A percentile compares a stretch with the other conserved stretches of the same genome.
Conservation (phyloP, 2,888 invertebrate genomes). For the Drosophila colorata region DNA sequence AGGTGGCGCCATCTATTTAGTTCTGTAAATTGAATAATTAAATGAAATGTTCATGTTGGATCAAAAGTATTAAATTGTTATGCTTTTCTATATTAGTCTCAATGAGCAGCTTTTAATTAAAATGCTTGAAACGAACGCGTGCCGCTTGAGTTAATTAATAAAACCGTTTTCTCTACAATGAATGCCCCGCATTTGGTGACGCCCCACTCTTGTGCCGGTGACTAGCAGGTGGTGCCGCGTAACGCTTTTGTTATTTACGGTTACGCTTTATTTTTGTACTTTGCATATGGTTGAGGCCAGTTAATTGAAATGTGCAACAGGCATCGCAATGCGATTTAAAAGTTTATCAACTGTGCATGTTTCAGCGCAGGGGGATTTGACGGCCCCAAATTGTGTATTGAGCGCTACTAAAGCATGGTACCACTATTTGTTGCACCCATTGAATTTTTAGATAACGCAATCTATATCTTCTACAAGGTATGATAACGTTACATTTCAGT, state of each 20-base stretch:
- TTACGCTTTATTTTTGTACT: constrained; percentile 20
- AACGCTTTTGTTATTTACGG: constrained; percentile 13
- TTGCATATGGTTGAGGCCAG: constrained; percentile 23
- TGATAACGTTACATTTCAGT: constrained; percentile 43
- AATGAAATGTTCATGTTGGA: neutral
- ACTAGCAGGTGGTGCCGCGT: constrained; percentile 15
- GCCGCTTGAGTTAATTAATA: constrained; percentile 67
- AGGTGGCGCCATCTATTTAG: constrained; percentile 7
- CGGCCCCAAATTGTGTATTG: neutral
- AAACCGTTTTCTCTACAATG: constrained; percentile 33
- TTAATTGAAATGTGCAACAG: constrained; percentile 35
- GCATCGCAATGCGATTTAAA: constrained; percentile 4
- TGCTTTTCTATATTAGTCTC: neutral
- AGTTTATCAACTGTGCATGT: neutral
- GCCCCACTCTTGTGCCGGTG: neutral
- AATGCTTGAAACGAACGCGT: constrained; percentile 47
- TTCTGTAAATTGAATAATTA: neutral
- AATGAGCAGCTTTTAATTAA: constrained; percentile 59
- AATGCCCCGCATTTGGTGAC: constrained; percentile 9
- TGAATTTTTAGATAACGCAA: constrained; percentile 37
- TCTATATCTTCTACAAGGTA: constrained; percentile 31
- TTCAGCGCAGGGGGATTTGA: neutral
- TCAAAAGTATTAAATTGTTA: constrained; percentile 18
- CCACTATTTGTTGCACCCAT: constrained; percentile 4
- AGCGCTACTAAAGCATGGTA: neutral